Evolutionary conservation across 2,113 vertebrate species (phyloP).

Genomic region (Petrocephalus zakoni): DNA sequence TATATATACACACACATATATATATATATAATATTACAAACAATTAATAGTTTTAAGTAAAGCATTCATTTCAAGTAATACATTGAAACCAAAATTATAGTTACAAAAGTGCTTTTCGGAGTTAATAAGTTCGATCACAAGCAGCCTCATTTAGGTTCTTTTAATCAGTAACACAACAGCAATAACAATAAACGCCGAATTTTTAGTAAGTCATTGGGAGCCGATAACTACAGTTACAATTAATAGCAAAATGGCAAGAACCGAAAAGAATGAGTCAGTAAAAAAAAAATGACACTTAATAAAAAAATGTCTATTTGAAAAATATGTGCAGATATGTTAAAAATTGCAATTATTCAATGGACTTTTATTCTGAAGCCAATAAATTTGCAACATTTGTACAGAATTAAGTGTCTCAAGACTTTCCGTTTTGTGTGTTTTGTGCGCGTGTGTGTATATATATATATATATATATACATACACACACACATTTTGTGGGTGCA

Average conservation of each 20-base stretch:
- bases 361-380: background rate
- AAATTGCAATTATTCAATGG: background rate
- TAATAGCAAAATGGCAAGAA: background rate
- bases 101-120: background rate
- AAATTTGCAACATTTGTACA: background rate
- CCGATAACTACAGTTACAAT: background rate
- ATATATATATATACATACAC: background rate
- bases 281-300: background rate
- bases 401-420: background rate
- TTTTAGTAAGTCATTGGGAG: background rate
- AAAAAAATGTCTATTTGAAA: background rate
- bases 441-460: too few relatives aligned
- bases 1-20: too few relatives aligned
- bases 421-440: background rate
- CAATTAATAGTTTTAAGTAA: background rate
- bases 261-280: background rate
- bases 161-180: background rate
- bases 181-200: background rate
- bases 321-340: background rate
- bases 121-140: background rate
- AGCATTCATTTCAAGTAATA: background rate
- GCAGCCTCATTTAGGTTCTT: background rate
- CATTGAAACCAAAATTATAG: background rate
- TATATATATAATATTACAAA: background rate
- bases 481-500: background rate